Percentiles rank a stretch among this genome's conserved stretches.
Conservation (phyloP, 2,113 vertebrate genomes). For the Tympanuchus pallidicinctus region DNA sequence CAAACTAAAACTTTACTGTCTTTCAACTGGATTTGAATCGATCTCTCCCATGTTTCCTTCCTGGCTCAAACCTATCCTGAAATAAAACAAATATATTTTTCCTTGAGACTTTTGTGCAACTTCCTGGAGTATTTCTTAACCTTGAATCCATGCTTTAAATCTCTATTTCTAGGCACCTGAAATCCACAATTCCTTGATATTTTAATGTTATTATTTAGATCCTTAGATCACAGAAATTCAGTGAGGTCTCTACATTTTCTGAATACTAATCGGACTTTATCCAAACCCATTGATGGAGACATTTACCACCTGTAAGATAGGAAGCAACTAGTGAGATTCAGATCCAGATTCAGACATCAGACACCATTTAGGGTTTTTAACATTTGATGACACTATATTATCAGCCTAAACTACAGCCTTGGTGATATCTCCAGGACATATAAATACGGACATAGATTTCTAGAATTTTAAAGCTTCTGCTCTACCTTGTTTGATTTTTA, state of each 20-base stretch:
- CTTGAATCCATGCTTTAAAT: background rate
- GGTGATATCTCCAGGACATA: background rate
- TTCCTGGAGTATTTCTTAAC: background rate
- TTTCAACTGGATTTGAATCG: background rate
- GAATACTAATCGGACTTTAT: background rate
- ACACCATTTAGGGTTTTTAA: background rate
- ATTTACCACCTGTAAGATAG: background rate
- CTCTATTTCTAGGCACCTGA: background rate
- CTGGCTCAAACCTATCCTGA: rapidly evolving
- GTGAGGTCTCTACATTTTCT: background rate
- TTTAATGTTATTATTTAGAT: background rate
- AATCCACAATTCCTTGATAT: background rate
- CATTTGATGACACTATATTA: background rate
- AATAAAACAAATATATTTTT: background rate
- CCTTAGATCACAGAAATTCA: background rate
- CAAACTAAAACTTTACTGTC: background rate
- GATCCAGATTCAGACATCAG: too few relatives aligned
- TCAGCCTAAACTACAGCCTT: background rate
- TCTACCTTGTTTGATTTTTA: background rate
- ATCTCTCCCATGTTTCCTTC: background rate
- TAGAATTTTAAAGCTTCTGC: background rate
- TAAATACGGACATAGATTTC: background rate
- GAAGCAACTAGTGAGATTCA: background rate
- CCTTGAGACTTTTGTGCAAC: background rate
- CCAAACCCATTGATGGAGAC: background rate